A percentile compares a stretch with the other conserved stretches of the same genome.
These are phyloP conservation scores for Euura lappo DNA, from an alignment of 1,140 invertebrate genomes.

Conservation along the genomic window DNA sequence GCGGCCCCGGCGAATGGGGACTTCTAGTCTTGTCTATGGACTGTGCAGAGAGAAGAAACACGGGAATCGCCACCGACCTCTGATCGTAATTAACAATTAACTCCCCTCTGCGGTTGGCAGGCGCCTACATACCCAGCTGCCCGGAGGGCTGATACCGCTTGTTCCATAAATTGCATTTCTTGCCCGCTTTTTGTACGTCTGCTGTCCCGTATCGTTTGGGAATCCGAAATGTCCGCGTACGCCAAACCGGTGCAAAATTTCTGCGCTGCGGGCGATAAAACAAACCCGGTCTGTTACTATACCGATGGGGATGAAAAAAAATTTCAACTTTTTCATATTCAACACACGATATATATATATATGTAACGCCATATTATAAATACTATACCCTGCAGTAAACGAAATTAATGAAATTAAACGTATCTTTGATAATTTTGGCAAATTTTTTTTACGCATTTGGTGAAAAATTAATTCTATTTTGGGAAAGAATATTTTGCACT, in stretches of 20 bases:
- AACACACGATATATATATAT: too few species aligned
- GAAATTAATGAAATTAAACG: too few species aligned
- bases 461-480: too few species aligned
- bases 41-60: not conserved
- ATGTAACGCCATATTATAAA: too few species aligned
- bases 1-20: too few species aligned
- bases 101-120: slow-evolving; percentile 4
- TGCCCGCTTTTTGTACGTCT: not conserved
- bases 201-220: not conserved
- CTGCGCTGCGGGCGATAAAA: not conserved
- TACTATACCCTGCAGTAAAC: too few species aligned
- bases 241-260: not conserved
- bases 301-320: too few species aligned
- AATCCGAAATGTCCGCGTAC: not conserved
- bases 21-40: too few species aligned
- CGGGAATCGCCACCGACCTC: not conserved
- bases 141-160: not conserved
- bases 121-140: not conserved
- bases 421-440: too few species aligned
- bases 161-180: slow-evolving; percentile 5
- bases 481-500: too few species aligned
- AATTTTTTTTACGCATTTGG: too few species aligned
- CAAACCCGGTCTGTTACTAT: not conserved
- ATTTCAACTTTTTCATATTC: not conserved
- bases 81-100: slow-evolving; percentile 4